Base-by-base conservation (phyloP, 2,888 invertebrate genomes). In the Odontomyia ornata region DNA sequence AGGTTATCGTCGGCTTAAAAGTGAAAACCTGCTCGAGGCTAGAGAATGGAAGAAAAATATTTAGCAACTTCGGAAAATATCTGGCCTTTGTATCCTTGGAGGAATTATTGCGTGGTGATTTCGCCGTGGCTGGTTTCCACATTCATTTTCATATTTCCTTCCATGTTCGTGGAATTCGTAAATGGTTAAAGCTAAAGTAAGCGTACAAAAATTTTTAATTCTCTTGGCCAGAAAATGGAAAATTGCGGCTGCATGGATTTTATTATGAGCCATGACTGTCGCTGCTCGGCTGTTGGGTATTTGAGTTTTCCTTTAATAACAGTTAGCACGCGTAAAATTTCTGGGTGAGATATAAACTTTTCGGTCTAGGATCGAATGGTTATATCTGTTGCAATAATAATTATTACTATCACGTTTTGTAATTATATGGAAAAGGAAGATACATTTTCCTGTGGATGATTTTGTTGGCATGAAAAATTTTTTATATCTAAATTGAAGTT, bases 271-370 rank as follows among this genome's bases (percentile, higher is more conserved):
- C 23, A 1, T 15, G 1, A 52, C 52, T 52, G 52, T 52, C 15
- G 52, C 18, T 60, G 0, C 25, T 60, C n/a, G n/a, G n/a, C n/a
- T n/a, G n/a, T n/a, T n/a, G n/a, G 23, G 4, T 21, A 23, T 25
- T 60, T 60, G 60, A 60, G 60, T 25, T 60, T 52, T 52, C 7
- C 52, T 52, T 13, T 52, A n/a, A 52, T 52, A n/a, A 9, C 52
- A 9, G 5, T 52, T 52, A n/a, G 4, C 13, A 52, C 3, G 52
- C 52, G 52, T 52, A 52, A 52, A 18, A 43, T 43, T 18, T 52
- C 13, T 52, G 52, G 52, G 52, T 15, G 52, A n/a, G 52, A 52
- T 9, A 13, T 43, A n/a, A n/a, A n/a, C n/a, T n/a, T n/a, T n/a
- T 36, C 3, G 36, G 9, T 52, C 13, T 52, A 13, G 52, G 36